Evolutionary conservation across 2,113 vertebrate species (phyloP).

Genomic region (Aegypius monachus): DNA sequence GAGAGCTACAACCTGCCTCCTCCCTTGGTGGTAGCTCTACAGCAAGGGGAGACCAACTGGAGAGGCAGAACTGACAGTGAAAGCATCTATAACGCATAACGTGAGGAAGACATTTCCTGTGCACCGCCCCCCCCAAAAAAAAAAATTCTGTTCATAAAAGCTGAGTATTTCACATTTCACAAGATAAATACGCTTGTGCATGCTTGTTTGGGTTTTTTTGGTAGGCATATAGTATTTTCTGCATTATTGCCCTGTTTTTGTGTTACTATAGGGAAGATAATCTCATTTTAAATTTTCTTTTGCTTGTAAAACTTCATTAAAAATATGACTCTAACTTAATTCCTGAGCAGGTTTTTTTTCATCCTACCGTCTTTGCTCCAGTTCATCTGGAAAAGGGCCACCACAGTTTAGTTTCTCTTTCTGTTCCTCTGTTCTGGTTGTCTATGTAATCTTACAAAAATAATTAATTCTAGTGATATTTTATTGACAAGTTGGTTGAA

Average conservation of each 20-base stretch:
- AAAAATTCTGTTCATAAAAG: background rate
- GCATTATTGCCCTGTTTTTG: background rate
- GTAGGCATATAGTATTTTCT: background rate
- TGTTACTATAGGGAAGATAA: background rate
- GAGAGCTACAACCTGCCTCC: background rate
- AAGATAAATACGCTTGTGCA: background rate
- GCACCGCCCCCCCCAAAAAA: too few species aligned
- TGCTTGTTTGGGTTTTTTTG: background rate
- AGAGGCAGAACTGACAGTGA: background rate
- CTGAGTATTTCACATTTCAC: background rate
- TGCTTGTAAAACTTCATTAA: background rate
- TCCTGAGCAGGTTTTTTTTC: background rate
- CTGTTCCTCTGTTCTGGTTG: background rate
- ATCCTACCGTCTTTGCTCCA: background rate
- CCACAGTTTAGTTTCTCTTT: background rate
- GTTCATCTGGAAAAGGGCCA: background rate
- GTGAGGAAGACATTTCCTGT: background rate
- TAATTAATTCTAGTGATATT: background rate
- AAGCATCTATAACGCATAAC: background rate
- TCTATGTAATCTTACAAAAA: background rate
- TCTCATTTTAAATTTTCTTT: background rate
- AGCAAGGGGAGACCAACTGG: background rate
- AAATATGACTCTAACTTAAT: background rate
- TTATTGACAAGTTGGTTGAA: slow-evolving; percentile 18
- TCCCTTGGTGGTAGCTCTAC: background rate